Evolutionary conservation across 2,888 invertebrate species (phyloP).

Genomic region (Scaptomyza tumidula): DNA sequence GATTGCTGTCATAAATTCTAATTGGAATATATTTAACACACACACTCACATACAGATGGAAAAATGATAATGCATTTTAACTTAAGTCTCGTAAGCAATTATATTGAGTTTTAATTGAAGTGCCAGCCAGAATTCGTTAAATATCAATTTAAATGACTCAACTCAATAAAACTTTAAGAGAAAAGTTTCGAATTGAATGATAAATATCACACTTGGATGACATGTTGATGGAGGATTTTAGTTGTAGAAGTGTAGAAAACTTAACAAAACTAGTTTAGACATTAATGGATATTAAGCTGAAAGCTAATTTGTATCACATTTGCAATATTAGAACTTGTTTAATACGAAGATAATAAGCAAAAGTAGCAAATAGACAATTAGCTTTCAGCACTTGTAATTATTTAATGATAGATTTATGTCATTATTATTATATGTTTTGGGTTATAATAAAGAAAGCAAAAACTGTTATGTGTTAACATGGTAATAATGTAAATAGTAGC

Average conservation of each 20-base stretch:
- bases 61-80: conserved; percentile 12
- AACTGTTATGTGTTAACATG: no score
- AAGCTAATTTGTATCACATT: conserved; percentile 2
- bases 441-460: no score
- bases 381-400: conserved; percentile 15
- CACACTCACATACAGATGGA: neutral
- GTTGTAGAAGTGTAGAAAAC: neutral
- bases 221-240: no score
- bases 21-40: conserved; percentile 45
- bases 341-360: neutral
- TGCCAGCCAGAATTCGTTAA: neutral
- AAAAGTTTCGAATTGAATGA: neutral
- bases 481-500: no score
- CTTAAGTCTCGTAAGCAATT: conserved; percentile 25
- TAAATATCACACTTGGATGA: no score
- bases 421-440: no score
- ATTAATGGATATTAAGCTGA: conserved; percentile 14
- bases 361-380: conserved; percentile 9
- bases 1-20: conserved; percentile 57
- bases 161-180: neutral
- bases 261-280: conserved; percentile 13
- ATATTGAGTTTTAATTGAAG: conserved; percentile 45
- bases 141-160: conserved; percentile 32
- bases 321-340: conserved; percentile 3
- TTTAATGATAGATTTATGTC: conserved; percentile 12